Base-by-base conservation (phyloP, 2,113 vertebrate genomes). In the Tetrao urogallus region DNA sequence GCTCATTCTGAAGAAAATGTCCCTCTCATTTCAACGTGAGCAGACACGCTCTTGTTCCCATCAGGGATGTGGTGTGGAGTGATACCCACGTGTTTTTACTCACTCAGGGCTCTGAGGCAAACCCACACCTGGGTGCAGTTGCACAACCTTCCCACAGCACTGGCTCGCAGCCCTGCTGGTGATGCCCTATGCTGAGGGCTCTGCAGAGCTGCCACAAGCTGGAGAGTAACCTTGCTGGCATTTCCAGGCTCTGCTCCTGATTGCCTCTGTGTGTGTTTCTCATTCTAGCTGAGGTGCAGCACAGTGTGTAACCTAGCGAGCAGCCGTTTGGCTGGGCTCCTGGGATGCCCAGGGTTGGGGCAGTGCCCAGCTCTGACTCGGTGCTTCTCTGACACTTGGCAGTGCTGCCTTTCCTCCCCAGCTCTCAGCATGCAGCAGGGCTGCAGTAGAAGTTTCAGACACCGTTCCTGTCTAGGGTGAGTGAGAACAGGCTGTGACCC, bases 81-180 rank as follows among this genome's bases (percentile, higher is more conserved):
- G 6, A 64, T 40, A 50, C 4, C n/a, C 19, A 1, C 8, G 19
- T 83, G 34, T 34, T 83, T 83, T 86, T 60, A 42, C 25, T 67
- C 42, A 28, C 5, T 5, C 47, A 57, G 38, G 65, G 16, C 54
- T 86, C 42, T 45, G 38, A 84, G 65, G 32, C 24, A 70, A 86
- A 73, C 28, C 21, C 25, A 18, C 10, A 6, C 7, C 57, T 21
- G 18, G 6, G 18, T 92, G 66, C 36, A 50, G 4, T 66, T 80
- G 64, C 34, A n/a, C 13, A 77, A 13, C 30, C 32, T 42, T 8
- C 28, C 38, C 0, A 0, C 54, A 66, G 27, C 0, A 0, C 6
- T 76, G 32, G 42, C 18, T 2, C 1, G 10, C 38, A 40, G 45
- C 42, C 34, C 54, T 14, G 1, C 30, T 48, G 67, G 48, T 13